Conservation (phyloP, 2,113 vertebrate genomes). For the Atherinomorus stipes region DNA sequence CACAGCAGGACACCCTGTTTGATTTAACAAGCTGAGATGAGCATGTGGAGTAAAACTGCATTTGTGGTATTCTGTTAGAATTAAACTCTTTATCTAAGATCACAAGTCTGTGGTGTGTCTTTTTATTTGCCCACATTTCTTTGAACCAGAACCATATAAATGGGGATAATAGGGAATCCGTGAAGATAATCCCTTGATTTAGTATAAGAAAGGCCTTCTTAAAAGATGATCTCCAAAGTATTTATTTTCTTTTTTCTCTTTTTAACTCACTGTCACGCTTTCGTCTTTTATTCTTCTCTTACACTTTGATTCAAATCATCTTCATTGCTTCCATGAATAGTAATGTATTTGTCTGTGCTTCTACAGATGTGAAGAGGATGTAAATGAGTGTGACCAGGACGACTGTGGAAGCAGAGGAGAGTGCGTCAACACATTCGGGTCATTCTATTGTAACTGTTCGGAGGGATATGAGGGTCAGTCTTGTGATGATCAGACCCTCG, state of each 20-base stretch:
- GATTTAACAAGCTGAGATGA: slow-evolving; percentile 35
- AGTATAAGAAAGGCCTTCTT: slow-evolving; percentile 20
- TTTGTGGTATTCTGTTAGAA: slow-evolving; percentile 5
- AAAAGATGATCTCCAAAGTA: slow-evolving; percentile 26
- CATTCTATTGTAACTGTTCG: slow-evolving; percentile 95
- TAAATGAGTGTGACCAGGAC: slow-evolving; percentile 91
- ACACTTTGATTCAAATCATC: slow-evolving; percentile 23
- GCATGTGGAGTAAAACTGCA: slow-evolving; percentile 17
- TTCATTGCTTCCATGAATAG: neutral
- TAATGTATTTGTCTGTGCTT: slow-evolving; percentile 18
- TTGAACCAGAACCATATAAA: slow-evolving; percentile 23
- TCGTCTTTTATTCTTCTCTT: slow-evolving; percentile 29
- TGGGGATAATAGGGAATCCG: slow-evolving; percentile 15
- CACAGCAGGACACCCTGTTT: slow-evolving; percentile 43
- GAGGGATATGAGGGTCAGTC: slow-evolving; percentile 88
- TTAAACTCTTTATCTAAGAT: neutral
- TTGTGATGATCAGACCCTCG: slow-evolving; percentile 82
- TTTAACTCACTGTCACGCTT: slow-evolving; percentile 22
- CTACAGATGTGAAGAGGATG: slow-evolving; percentile 91
- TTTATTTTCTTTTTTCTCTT: slow-evolving; percentile 26
- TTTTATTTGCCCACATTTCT: slow-evolving; percentile 6
- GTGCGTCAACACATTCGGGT: slow-evolving; percentile 91
- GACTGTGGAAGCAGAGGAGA: slow-evolving; percentile 88
- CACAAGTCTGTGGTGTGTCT: neutral
- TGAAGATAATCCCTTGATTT: slow-evolving; percentile 36